Evolutionary conservation across 2,113 vertebrate genomes (phyloP).

Genomic region (Oreochromis niloticus): DNA sequence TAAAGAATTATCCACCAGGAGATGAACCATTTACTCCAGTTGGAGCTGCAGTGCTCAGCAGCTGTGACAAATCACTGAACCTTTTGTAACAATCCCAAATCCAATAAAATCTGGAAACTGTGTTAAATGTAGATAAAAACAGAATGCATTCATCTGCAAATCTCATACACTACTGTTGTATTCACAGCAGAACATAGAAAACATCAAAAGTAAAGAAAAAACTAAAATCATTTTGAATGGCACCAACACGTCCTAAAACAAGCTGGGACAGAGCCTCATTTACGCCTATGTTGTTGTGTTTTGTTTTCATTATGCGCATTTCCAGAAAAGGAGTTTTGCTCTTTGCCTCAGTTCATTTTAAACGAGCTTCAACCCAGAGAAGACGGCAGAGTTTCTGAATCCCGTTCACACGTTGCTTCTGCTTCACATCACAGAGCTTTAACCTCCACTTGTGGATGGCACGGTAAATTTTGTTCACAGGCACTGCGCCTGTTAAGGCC

Average conservation of each 20-base stretch:
- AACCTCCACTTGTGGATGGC: background rate
- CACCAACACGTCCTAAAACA: background rate
- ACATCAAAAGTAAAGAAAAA: background rate
- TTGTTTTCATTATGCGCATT: background rate
- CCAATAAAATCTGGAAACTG: background rate
- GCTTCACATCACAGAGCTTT: background rate
- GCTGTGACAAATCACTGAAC: background rate
- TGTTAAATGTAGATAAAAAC: background rate
- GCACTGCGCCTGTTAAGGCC: rapidly evolving
- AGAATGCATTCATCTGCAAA: background rate
- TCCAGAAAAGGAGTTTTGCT: background rate
- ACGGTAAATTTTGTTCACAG: background rate
- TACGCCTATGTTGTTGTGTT: background rate
- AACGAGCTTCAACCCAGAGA: background rate
- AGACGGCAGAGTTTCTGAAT: background rate
- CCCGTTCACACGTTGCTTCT: background rate
- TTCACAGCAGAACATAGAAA: background rate
- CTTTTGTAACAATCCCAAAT: background rate
- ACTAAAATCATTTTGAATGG: background rate
- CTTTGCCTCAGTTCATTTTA: background rate
- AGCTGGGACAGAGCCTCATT: background rate
- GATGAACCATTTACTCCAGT: background rate
- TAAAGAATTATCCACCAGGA: background rate
- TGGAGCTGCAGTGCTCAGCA: background rate
- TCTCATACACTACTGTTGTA: background rate